Evolutionary conservation across 2,113 vertebrate species (phyloP).

Genomic region (Eolophus roseicapilla): DNA sequence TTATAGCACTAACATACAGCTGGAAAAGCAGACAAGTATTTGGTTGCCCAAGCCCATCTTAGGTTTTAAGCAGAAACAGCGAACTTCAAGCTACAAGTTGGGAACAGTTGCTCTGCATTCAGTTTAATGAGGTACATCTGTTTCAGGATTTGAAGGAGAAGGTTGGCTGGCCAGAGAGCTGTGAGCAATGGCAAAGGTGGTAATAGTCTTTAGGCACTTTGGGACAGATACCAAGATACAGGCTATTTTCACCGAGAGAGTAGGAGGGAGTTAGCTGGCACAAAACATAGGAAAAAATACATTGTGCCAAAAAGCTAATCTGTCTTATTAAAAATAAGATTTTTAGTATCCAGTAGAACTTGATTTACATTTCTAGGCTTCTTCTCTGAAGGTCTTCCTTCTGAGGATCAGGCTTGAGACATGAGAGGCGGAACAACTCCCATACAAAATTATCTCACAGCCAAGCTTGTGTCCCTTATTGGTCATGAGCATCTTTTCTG

Average conservation of each 20-base stretch:
- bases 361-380: not conserved
- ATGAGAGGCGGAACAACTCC: not conserved
- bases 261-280: constrained; percentile 3
- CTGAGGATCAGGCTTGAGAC: not conserved
- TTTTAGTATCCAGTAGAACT: not conserved
- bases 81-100: not conserved
- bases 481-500: not conserved
- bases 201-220: not conserved
- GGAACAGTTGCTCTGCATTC: not conserved
- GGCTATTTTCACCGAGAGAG: not conserved
- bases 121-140: not conserved
- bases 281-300: not conserved
- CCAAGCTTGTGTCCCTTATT: not conserved
- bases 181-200: not conserved
- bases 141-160: not conserved
- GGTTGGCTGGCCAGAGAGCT: not conserved
- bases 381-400: not conserved
- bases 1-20: not conserved
- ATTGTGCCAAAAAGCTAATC: not conserved
- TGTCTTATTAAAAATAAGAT: not conserved
- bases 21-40: not conserved
- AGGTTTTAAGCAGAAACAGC: not conserved
- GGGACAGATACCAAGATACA: not conserved
- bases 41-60: not conserved
- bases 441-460: not conserved